Conservation (phyloP, 2,888 invertebrate species). For the Vanessa cardui region DNA sequence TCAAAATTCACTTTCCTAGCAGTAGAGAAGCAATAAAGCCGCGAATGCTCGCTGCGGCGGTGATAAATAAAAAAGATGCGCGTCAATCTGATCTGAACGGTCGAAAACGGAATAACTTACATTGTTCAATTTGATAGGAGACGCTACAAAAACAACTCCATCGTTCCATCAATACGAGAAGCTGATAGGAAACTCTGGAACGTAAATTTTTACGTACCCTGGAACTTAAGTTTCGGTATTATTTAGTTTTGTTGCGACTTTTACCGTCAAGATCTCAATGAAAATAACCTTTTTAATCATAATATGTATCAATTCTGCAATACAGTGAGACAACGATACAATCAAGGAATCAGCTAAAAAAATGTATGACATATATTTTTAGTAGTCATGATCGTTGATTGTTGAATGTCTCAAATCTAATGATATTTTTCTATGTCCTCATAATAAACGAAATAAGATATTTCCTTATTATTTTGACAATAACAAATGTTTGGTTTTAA, state of each 20-base stretch:
- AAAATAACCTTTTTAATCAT: no score
- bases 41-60: slow-evolving; percentile 49
- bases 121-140: slow-evolving; percentile 25
- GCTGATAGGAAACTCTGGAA: slow-evolving; percentile 9
- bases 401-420: no score
- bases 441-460: no score
- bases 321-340: no score
- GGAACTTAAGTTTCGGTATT: slow-evolving; percentile 2
- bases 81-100: slow-evolving; percentile 38
- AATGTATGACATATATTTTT: no score
- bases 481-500: no score
- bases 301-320: no score
- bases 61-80: slow-evolving; percentile 56
- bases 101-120: slow-evolving; percentile 34
- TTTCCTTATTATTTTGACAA: no score
- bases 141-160: slow-evolving; percentile 21
- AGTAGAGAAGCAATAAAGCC: slow-evolving; percentile 60
- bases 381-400: no score
- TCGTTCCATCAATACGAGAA: slow-evolving; percentile 2
- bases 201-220: no score
- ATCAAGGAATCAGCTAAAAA: no score
- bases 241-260: slow-evolving; percentile 2
- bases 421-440: no score
- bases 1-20: slow-evolving; percentile 76
- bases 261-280: background rate